phyloP scores from a whole-genome alignment of 2,888 invertebrate species.

The Cheilosia soror region DNA sequence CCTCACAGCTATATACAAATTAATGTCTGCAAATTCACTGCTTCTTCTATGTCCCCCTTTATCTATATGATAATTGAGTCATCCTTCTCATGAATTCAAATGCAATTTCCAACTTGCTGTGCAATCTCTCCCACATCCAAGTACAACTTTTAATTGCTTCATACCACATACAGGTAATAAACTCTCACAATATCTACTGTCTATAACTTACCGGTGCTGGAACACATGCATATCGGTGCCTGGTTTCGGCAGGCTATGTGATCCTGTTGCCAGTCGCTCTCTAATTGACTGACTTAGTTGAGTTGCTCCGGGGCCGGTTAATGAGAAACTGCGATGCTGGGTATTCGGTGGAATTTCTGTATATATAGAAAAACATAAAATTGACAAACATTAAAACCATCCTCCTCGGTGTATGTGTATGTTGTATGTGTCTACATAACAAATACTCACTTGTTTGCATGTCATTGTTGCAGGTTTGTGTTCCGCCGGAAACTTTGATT shows the following conservation, averaged over 20 bases:
- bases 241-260: slow-evolving; percentile 93
- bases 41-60: too few species aligned
- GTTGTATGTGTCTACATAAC: slow-evolving; percentile 20
- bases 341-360: slow-evolving; percentile 86
- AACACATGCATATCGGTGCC: slow-evolving; percentile 88
- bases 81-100: neutral
- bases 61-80: neutral
- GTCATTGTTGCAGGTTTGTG: slow-evolving; percentile 93
- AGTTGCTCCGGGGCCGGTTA: slow-evolving; percentile 93
- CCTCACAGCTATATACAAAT: too few species aligned
- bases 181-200: slow-evolving; percentile 8
- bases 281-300: slow-evolving; percentile 94
- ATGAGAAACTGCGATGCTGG: slow-evolving; percentile 93
- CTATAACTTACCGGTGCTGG: slow-evolving; percentile 85
- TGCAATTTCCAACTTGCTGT: slow-evolving; percentile 1
- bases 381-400: slow-evolving; percentile 35
- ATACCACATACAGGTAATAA: slow-evolving; percentile 16
- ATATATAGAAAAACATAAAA: slow-evolving; percentile 80
- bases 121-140: neutral
- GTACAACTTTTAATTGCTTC: slow-evolving; percentile 39
- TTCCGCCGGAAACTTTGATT: slow-evolving; percentile 95
- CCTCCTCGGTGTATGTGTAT: neutral
- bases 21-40: too few species aligned
- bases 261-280: slow-evolving; percentile 92
- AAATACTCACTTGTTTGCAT: slow-evolving; percentile 87